These are phyloP conservation scores for Chrysochloris asiatica DNA, from an alignment of 2,113 vertebrate genomes.

Conservation along the genomic window DNA sequence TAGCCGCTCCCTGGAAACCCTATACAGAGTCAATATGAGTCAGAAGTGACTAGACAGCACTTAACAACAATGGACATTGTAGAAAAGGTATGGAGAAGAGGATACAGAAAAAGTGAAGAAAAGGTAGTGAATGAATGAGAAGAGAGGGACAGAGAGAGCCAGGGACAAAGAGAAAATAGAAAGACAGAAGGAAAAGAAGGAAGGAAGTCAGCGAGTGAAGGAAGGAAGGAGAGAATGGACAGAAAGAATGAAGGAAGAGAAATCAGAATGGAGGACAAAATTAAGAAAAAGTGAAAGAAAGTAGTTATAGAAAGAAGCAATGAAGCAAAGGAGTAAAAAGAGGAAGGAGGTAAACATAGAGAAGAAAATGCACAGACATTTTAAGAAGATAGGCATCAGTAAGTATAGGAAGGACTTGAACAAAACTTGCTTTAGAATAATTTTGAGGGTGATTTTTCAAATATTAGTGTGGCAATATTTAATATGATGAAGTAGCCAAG, in stretches of 20 bases:
- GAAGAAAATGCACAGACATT: not conserved
- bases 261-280: not conserved
- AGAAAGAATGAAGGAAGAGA: not conserved
- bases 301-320: not conserved
- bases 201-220: not conserved
- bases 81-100: not conserved
- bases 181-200: not conserved
- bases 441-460: slow-evolving; percentile 16
- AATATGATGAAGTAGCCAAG: not conserved
- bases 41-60: too few relatives aligned
- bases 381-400: not conserved
- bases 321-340: not conserved
- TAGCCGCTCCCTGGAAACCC: too few relatives aligned
- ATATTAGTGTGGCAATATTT: not conserved
- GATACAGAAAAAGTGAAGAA: not conserved
- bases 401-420: not conserved
- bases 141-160: not conserved
- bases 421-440: not conserved
- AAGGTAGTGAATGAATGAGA: too few relatives aligned
- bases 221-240: not conserved
- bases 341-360: not conserved
- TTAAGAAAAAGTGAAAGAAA: not conserved
- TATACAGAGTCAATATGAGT: too few relatives aligned
- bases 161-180: not conserved
- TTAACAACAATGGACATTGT: not conserved